Base-by-base conservation (phyloP, 2,797 vertebrate species). In the Allobates femoralis region DNA sequence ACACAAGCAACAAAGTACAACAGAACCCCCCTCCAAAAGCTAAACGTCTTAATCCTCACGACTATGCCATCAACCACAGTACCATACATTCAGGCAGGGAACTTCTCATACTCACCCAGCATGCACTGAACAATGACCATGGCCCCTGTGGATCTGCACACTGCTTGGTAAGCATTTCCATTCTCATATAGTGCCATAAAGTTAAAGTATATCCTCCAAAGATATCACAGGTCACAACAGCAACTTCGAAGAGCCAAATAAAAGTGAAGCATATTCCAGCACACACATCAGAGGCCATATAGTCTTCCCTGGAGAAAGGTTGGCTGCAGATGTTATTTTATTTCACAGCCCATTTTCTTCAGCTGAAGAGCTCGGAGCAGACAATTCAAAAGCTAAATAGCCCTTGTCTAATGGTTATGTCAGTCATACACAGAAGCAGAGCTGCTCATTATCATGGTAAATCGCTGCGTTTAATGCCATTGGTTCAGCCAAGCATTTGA, bases 321-420 rank as follows among this genome's bases (percentile, higher is more conserved):
- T 91, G 88, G 90, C 90, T 93, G 91, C 93, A 94, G 92, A 93
- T 93, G 91, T 92, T 92, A 92, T 91, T 88, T 82, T 90, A 88
- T 89, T 89, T 90, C 91, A 90, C 90, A 92, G 91, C 90, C 67
- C 56, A 91, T 92, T 92, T 89, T 89, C 89, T 89, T 93, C 90
- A 88, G 88, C 89, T 91, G 88, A 89, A 91, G 88, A 90, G 91
- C 90, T 93, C 90, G 89, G 90, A 90, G 91, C 90, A 88, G 90
- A 92, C 91, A 91, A 91, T 86, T 91, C 86, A 90, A 88, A 92
- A 91, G 88, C 88, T 90, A 94, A 94, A 93, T 91, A 89, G 85
- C 84, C 91, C 91, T 91, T 92, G 89, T 90, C 91, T 93, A 92
- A 93, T 91, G 88, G 88, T 88, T 90, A 90, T 89, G 82, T 90